Conservation (phyloP, 2,888 invertebrate species). For the Parasteatoda lunata region DNA sequence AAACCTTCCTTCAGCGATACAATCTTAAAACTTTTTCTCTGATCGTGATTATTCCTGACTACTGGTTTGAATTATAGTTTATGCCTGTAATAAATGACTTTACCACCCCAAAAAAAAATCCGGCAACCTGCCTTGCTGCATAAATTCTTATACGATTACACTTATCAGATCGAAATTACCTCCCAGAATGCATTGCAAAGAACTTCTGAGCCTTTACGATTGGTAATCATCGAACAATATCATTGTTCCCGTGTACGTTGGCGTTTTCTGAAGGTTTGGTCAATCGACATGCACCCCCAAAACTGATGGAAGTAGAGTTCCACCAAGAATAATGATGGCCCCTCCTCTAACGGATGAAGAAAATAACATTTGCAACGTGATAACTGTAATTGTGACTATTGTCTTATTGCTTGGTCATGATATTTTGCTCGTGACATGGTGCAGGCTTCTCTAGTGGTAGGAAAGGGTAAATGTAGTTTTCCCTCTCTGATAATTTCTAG, state of each 20-base stretch:
- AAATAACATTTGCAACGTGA: slow-evolving; percentile 7
- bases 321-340: neutral
- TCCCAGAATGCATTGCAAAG: neutral
- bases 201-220: neutral
- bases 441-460: neutral
- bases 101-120: slow-evolving; percentile 8
- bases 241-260: neutral
- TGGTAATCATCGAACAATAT: neutral
- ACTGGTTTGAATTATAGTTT: slow-evolving; percentile 16
- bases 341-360: slow-evolving; percentile 36
- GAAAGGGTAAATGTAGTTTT: slow-evolving; percentile 8
- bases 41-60: slow-evolving; percentile 26
- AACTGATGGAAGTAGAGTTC: neutral
- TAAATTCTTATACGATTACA: neutral
- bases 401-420: slow-evolving; percentile 43
- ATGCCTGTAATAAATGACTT: slow-evolving; percentile 23
- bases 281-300: neutral
- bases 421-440: neutral
- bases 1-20: no score
- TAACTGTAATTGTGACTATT: slow-evolving; percentile 24
- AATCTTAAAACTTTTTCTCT: neutral
- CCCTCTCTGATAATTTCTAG: slow-evolving; percentile 5
- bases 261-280: neutral
- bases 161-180: slow-evolving; percentile 11
- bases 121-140: neutral